Base-by-base conservation (phyloP, 2,797 vertebrate genomes). In the Melopsittacus undulatus region DNA sequence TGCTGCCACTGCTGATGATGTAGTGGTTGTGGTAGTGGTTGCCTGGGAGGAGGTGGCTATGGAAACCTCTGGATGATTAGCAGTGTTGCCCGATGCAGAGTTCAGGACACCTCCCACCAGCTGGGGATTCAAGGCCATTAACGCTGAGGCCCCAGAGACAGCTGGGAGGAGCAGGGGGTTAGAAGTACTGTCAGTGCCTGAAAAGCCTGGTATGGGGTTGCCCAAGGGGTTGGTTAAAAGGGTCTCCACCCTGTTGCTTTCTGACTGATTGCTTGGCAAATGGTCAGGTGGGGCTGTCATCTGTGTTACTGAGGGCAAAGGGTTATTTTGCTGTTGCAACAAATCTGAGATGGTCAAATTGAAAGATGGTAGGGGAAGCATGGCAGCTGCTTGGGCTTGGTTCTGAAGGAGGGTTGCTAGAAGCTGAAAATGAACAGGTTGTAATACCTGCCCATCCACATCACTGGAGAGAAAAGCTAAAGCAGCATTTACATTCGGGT, bases 31-130 rank as follows among this genome's bases (percentile, higher is more conserved):
- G 98, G 98, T 97, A 97, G 98, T 96, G 97, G 99, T 98, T 98
- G 98, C 98, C 96, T 98, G 98, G 97, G 98, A 98, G 96, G 98
- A 99, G 97, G 98, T 98, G 99, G 98, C 98, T 96, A 99, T 98
- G 98, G 99, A 97, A 98, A 99, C 98, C 98, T 97, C 98, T 97
- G 98, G 98, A 98, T 99, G 99, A 98, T 98, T 98, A 98, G 98
- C 98, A 88, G 98, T 97, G 98, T 98, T 98, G 98, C 98, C 98
- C 95, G 94, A 96, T 83, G 98, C 96, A 52, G 98, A 97, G 98
- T 97, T 97, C 97, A 98, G 97, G 86, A 98, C 97, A 72, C 98
- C 98, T 97, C 98, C 98, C 98, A 98, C 98, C 98, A 98, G 98
- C 98, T 98, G 98, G 97, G 98, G 98, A 95, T 98, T 98, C 88